Percentiles rank a stretch among this genome's conserved stretches.
Evolutionary conservation across 2,113 vertebrate species (phyloP).

Genomic region (Halcyon malimbica): DNA sequence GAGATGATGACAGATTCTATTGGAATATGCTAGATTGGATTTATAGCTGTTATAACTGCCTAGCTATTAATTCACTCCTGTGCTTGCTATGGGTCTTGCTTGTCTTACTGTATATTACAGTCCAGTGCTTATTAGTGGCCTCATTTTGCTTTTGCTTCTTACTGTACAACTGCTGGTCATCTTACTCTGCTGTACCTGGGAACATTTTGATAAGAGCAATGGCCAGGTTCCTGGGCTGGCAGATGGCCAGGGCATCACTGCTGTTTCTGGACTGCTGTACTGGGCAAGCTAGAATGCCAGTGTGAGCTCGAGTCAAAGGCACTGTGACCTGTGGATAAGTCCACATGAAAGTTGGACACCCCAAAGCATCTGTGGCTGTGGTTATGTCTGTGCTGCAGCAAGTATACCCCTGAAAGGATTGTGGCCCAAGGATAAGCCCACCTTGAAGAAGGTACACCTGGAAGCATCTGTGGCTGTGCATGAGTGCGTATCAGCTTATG

Average conservation of each 20-base stretch:
- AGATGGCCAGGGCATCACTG: neutral
- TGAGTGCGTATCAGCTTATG: too few relatives aligned
- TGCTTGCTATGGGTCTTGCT: neutral
- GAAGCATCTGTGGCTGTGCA: too few relatives aligned
- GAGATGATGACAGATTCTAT: neutral
- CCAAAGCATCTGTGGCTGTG: too few relatives aligned
- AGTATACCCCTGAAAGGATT: neutral
- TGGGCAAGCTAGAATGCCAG: neutral
- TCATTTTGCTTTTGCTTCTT: too few relatives aligned
- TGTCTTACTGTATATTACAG: neutral
- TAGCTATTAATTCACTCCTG: neutral
- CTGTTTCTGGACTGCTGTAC: neutral
- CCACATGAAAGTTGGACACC: too few relatives aligned
- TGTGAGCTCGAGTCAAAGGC: neutral
- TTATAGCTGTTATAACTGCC: neutral
- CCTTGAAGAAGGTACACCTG: neutral
- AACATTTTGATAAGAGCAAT: neutral
- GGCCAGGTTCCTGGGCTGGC: fast-evolving
- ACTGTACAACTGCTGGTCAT: too few relatives aligned
- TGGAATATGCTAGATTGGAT: neutral
- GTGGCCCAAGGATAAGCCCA: neutral
- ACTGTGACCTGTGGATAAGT: too few relatives aligned
- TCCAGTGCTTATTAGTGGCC: too few relatives aligned
- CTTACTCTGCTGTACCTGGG: neutral
- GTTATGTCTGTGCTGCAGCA: too few relatives aligned